phyloP scores from a whole-genome alignment of 2,888 invertebrate species.

The Shargacucullia verbasci region DNA sequence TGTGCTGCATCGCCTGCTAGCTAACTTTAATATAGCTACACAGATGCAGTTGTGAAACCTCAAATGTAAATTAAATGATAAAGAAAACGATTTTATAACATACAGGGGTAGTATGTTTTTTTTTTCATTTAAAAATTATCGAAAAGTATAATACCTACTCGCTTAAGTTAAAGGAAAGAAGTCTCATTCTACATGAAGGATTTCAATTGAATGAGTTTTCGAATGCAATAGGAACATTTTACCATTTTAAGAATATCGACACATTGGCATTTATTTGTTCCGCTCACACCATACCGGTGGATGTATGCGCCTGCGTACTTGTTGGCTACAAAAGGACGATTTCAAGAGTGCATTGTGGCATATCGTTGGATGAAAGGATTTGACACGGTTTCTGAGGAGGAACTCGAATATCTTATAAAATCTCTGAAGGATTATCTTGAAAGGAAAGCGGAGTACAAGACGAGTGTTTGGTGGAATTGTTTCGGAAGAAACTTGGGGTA shows the following conservation, averaged over 20 bases:
- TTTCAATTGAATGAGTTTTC: neutral
- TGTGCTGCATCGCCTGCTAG: neutral
- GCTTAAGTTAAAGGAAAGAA: too few relatives aligned
- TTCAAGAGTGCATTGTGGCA: conserved; percentile 50
- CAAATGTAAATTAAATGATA: too few relatives aligned
- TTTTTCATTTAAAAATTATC: too few relatives aligned
- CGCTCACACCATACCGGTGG: conserved; percentile 36
- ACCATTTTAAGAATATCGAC: conserved; percentile 31
- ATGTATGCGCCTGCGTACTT: conserved; percentile 51
- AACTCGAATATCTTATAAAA: conserved; percentile 52
- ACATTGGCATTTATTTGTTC: conserved; percentile 43
- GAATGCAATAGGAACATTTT: conserved; percentile 1
- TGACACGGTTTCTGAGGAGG: conserved; percentile 40
- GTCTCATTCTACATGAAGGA: neutral
- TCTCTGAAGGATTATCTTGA: conserved; percentile 54
- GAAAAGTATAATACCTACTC: too few relatives aligned
- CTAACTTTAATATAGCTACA: too few relatives aligned
- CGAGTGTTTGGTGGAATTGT: conserved; percentile 32
- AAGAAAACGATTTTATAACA: too few relatives aligned
- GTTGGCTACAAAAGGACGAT: conserved; percentile 46
- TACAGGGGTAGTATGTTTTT: too few relatives aligned
- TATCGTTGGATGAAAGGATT: conserved; percentile 56
- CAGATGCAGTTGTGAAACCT: neutral
- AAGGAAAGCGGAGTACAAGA: conserved; percentile 33
- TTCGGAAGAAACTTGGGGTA: conserved; percentile 28